phyloP scores from a whole-genome alignment of 23 tunicate genomes.

The Styela clava region DNA sequence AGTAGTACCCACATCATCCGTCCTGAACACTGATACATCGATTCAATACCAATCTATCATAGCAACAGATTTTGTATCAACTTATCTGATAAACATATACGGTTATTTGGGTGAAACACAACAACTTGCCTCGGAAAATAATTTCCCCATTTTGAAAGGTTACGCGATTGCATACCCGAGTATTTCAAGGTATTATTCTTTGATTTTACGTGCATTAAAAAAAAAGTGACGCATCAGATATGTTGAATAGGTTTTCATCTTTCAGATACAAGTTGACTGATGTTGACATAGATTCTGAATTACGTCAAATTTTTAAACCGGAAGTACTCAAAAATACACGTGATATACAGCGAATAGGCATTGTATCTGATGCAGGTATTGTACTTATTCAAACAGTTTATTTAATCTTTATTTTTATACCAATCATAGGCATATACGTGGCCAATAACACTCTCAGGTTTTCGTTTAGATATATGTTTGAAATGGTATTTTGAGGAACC shows the following conservation, averaged over 20 bases:
- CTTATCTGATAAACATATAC: slow-evolving; percentile 38
- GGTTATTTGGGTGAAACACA: slow-evolving; percentile 18
- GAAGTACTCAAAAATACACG: not conserved
- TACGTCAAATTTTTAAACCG: not conserved
- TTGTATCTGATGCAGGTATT: not conserved
- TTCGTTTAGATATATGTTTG: slow-evolving; percentile 19
- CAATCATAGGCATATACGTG: too few species aligned
- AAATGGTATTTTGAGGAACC: slow-evolving; percentile 20
- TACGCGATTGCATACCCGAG: slow-evolving; percentile 16
- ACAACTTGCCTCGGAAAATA: slow-evolving; percentile 46
- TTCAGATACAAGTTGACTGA: slow-evolving; percentile 14
- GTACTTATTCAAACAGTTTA: too few species aligned
- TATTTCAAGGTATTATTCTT: not conserved
- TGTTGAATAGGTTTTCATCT: too few species aligned
- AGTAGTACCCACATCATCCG: not conserved
- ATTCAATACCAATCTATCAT: slow-evolving; percentile 45
- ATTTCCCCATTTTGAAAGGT: slow-evolving; percentile 47
- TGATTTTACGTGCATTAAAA: too few species aligned
- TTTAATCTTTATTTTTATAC: too few species aligned
- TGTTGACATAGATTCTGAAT: not conserved
- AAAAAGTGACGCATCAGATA: too few species aligned
- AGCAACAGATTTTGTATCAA: slow-evolving; percentile 41
- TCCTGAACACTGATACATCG: not conserved
- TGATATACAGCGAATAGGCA: not conserved
- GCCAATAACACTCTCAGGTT: too few species aligned